Evolutionary conservation across 2,113 vertebrate genomes (phyloP).

Genomic region (Istiophorus platypterus): DNA sequence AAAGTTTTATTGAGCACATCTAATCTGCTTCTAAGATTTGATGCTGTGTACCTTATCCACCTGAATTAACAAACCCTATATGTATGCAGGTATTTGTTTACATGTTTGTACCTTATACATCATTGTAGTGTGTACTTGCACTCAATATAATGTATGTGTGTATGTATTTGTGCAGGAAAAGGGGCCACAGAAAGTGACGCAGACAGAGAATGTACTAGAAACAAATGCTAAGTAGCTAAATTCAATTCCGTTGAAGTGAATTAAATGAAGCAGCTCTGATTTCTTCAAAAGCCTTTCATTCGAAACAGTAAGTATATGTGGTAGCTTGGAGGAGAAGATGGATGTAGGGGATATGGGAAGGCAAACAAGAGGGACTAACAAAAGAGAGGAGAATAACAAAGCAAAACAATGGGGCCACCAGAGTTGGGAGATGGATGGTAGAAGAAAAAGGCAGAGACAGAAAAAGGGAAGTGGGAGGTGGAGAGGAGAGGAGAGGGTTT

Average conservation of each 20-base stretch:
- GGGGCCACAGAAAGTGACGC: not conserved
- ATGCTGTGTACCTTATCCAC: not conserved
- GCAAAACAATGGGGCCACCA: conserved; percentile 62
- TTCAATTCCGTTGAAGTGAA: conserved; percentile 63
- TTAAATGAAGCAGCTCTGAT: conserved; percentile 62
- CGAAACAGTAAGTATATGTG: conserved; percentile 40
- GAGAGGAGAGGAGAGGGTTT: not conserved
- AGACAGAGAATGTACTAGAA: conserved; percentile 25
- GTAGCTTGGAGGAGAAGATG: conserved; percentile 44
- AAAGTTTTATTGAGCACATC: not conserved
- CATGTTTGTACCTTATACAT: not conserved
- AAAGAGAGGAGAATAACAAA: conserved; percentile 69
- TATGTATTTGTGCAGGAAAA: conserved; percentile 2
- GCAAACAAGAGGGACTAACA: conserved; percentile 70
- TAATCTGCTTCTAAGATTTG: not conserved
- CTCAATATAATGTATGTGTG: not conserved
- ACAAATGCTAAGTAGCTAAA: conserved; percentile 49
- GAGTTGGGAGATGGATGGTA: conserved; percentile 63
- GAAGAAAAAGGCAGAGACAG: conserved; percentile 53
- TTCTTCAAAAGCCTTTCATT: conserved; percentile 46
- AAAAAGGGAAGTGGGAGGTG: conserved; percentile 19
- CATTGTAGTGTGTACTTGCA: not conserved
- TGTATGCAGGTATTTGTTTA: not conserved
- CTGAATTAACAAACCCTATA: not conserved
- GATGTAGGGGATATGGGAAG: conserved; percentile 62